Base-by-base conservation (phyloP, 1,140 invertebrate species). In the Mercenaria mercenaria region DNA sequence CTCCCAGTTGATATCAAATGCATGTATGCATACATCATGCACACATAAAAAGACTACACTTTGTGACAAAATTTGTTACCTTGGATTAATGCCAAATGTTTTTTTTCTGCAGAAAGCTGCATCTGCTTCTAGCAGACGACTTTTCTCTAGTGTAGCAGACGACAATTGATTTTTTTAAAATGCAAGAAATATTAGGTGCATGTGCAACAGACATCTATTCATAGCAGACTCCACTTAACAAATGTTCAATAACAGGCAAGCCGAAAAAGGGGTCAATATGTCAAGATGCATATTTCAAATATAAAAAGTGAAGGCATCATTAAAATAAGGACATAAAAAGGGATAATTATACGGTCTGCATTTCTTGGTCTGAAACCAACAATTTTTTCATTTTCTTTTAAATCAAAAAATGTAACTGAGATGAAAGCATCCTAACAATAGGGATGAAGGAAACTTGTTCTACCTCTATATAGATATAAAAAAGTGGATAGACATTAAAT, bases 161-260 rank as follows among this genome's bases (percentile, higher is more conserved):
- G 67, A 72, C 67, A 72, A 72, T 72, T 72, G 67, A 72, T 72
- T 72, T 72, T 67, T 72, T 72, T 72, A 72, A 72, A 72, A 13
- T 37, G 67, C 67, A 37, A 72, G 67, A 72, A 64, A 64, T 64
- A 64, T 64, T 64, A 26, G 59, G 59, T 72, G 37, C 67, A 72
- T 72, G 67, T 72, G 67, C 67, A 72, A 72, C 67, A 72, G 59
- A 26, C 59, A 64, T 64, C n/a, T 64, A 72, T 72, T 72, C 67
- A 72, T 39, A 39, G 15, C 67, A 72, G 67, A 39, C 67, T 72
- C 67, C 67, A 39, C 6, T n/a, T 67, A 8, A 67, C 61, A 56
- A 56, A 67, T 67, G 61, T 67, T 67, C 61, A 72, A 72, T 72
- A 72, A 72, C 29, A 72, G 34, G 18, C 34, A 8, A 72, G 43